Evolutionary conservation across 2,113 vertebrate species (phyloP).

Genomic region (Mormyrus lacerda): DNA sequence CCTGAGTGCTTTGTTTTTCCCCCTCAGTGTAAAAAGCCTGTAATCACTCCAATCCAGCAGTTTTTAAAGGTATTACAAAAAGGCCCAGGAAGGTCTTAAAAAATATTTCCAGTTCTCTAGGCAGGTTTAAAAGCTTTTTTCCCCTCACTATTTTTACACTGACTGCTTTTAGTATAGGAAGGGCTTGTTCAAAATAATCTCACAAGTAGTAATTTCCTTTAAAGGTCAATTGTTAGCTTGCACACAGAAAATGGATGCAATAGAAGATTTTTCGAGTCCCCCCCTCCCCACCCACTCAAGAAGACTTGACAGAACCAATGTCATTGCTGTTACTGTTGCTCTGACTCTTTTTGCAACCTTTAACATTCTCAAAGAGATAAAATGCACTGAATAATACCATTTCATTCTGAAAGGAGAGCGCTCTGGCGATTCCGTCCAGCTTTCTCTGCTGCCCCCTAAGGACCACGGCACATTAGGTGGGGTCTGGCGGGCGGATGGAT

Average conservation of each 20-base stretch:
- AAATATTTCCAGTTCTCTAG: constrained; percentile 14
- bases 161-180: neutral
- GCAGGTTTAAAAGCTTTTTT: constrained; percentile 15
- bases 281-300: neutral
- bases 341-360: constrained; percentile 12
- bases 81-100: constrained; percentile 7
- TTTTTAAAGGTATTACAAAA: constrained; percentile 6
- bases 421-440: neutral
- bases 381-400: constrained; percentile 3
- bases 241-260: constrained; percentile 26
- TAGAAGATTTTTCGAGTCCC: neutral
- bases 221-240: constrained; percentile 23
- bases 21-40: constrained; percentile 11
- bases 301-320: constrained; percentile 14
- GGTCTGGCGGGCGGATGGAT: neutral
- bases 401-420: neutral
- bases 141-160: neutral
- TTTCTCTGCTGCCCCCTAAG: neutral
- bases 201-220: constrained; percentile 18
- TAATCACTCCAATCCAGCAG: constrained; percentile 18
- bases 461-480: neutral
- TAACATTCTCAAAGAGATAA: constrained; percentile 15
- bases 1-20: neutral
- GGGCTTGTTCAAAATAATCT: constrained; percentile 3
- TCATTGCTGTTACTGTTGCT: constrained; percentile 7